These are phyloP conservation scores for Mormyrus iriodes DNA, from an alignment of 2,113 vertebrate genomes.

Conservation along the genomic window DNA sequence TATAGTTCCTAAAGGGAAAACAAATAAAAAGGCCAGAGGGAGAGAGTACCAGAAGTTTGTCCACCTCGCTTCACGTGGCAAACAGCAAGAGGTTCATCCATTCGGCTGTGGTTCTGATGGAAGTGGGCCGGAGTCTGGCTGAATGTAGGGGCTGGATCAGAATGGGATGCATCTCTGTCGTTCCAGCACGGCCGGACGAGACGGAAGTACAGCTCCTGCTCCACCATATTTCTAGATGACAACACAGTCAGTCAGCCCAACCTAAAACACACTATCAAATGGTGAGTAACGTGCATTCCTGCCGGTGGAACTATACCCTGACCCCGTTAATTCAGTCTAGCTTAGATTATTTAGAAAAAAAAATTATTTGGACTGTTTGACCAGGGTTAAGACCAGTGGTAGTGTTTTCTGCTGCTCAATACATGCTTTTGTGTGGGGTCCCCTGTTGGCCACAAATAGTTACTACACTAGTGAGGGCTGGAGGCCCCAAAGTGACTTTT, in stretches of 20 bases:
- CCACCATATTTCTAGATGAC: slow-evolving; percentile 96
- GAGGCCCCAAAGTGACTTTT: not conserved
- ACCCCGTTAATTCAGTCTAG: not conserved
- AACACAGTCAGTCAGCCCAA: slow-evolving; percentile 98
- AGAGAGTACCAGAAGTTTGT: not conserved
- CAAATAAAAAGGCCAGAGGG: not conserved
- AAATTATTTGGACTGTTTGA: not conserved
- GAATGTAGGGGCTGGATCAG: not conserved
- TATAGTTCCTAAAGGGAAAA: not conserved
- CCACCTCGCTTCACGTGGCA: not conserved
- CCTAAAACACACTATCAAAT: slow-evolving; percentile 98
- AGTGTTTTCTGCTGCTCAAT: not conserved
- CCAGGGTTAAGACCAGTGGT: not conserved
- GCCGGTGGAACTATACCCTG: not conserved
- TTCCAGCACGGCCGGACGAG: slow-evolving; percentile 79
- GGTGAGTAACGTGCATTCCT: slow-evolving; percentile 58
- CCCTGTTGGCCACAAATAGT: not conserved
- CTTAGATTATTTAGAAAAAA: not conserved
- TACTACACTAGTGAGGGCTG: not conserved
- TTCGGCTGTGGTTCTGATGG: not conserved
- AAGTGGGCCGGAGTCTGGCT: not conserved
- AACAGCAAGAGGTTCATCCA: not conserved
- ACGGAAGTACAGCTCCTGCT: slow-evolving; percentile 96
- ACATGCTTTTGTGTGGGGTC: not conserved
- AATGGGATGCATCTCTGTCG: slow-evolving; percentile 18